A percentile compares a stretch with the other conserved stretches of the same genome.
phyloP scores from a whole-genome alignment of 2,797 vertebrate genomes.

The Cryptoprocta ferox region DNA sequence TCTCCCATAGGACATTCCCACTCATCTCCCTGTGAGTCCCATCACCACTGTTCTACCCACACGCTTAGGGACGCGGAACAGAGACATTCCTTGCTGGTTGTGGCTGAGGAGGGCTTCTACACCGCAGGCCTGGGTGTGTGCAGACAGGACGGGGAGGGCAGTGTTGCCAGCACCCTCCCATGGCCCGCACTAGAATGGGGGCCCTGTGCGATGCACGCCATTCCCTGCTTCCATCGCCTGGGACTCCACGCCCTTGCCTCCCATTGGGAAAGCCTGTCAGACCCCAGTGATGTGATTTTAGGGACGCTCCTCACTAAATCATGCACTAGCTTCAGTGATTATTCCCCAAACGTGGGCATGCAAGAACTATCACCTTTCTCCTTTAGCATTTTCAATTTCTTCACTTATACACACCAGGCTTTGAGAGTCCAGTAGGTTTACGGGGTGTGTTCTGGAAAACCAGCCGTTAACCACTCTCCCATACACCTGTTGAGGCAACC shows the following conservation, averaged over 20 bases:
- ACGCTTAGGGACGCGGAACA: not conserved
- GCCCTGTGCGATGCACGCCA: accelerated
- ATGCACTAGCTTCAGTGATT: too few relatives aligned
- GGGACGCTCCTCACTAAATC: not conserved
- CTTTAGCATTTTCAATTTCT: not conserved
- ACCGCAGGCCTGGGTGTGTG: not conserved
- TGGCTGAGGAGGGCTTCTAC: not conserved
- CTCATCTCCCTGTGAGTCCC: not conserved
- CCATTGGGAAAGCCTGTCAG: not conserved
- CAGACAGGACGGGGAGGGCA: not conserved
- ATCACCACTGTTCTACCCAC: not conserved
- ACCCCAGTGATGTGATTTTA: accelerated
- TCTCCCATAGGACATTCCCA: not conserved
- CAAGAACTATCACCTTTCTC: not conserved
- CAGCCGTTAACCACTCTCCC: not conserved
- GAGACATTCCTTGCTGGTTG: not conserved
- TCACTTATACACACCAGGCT: not conserved
- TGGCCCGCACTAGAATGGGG: not conserved
- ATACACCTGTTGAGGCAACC: accelerated
- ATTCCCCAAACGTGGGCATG: not conserved
- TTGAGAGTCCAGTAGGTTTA: not conserved
- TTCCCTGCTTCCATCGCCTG: not conserved
- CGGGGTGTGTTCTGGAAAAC: not conserved
- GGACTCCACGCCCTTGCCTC: not conserved
- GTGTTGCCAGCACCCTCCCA: not conserved